Evolutionary conservation across 1,140 invertebrate species (phyloP), one percentile per base, ranked within the genome.

Genomic region (Trachymyrmex cornetzi): DNA sequence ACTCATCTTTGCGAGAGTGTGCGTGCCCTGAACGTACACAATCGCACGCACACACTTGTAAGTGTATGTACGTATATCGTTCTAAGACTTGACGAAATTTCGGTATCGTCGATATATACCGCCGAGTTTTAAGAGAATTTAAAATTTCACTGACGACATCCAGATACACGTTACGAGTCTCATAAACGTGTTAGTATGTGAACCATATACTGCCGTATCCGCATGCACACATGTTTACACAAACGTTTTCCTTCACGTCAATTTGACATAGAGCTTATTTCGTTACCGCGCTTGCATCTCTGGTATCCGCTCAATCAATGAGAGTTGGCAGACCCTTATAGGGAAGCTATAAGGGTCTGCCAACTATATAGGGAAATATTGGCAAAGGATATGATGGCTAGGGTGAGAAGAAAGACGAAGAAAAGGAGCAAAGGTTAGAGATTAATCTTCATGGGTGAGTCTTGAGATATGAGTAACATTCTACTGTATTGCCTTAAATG

Each of bases 271-370:
- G 55, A 87, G 91, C 82, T 92, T 92, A 92, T 92, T 91, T 86
- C 86, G 80, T 79, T 72, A 79, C 61, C 69, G 81, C 44, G 38
- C 59, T 38, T 34, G 44, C 61, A 64, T 55, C 63, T 88, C 69
- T 59, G 55, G 85, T 91, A 91, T 92, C 91, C 88, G 91, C 79
- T 92, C 90, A 91, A 93, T 93, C 91, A 92, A 91, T 87, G 91
- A 91, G 81, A 91, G 75, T 91, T 91, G 90, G 85, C 90, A 89
- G 86, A 91, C 88, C 87, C 85, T 92, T 92, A 93, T 81, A 77
- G 90, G 86, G 80, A 24, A 50, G 69, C 89, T 91, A 93, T 92
- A n/a, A n/a, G n/a, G n/a, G n/a, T n/a, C n/a, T n/a, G n/a, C n/a
- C n/a, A n/a, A n/a, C n/a, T n/a, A n/a, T n/a, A n/a, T n/a, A n/a